phyloP scores from a whole-genome alignment of 2,113 vertebrate genomes.

The Xenopus borealis region DNA sequence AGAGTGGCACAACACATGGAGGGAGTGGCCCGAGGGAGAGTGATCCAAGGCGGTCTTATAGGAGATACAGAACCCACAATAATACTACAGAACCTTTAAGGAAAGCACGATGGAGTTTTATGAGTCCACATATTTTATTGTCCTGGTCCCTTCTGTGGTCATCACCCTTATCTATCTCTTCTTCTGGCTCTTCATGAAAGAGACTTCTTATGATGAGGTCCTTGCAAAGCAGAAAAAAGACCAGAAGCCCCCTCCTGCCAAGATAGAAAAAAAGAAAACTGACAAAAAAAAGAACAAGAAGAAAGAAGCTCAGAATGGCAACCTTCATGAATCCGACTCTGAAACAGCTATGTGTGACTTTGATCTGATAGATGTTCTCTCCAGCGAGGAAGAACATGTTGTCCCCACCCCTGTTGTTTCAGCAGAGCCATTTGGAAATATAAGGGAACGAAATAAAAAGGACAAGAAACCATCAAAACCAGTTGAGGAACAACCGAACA shows the following conservation, averaged over 20 bases:
- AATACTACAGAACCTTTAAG: constrained; percentile 47
- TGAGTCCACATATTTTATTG: constrained; percentile 90
- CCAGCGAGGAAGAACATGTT: constrained; percentile 69
- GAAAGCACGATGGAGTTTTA: constrained; percentile 89
- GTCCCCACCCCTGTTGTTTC: constrained; percentile 51
- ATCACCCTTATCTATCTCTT: constrained; percentile 93
- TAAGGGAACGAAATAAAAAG: constrained; percentile 89
- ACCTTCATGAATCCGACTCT: constrained; percentile 85
- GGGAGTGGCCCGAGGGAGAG: too few species aligned
- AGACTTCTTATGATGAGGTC: constrained; percentile 94
- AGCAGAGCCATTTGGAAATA: constrained; percentile 60
- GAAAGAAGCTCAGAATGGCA: constrained; percentile 80
- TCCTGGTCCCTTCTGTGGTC: constrained; percentile 89
- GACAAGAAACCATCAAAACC: constrained; percentile 78
- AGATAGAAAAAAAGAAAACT: constrained; percentile 87
- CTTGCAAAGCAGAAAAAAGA: constrained; percentile 90
- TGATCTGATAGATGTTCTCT: constrained; percentile 71
- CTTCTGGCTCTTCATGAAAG: constrained; percentile 99
- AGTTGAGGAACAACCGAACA: constrained; percentile 60
- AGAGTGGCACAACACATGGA: too few species aligned
- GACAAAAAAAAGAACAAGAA: constrained; percentile 97
- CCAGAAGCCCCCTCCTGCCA: constrained; percentile 76
- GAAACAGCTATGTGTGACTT: constrained; percentile 77
- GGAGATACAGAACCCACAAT: neutral
- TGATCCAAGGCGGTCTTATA: too few species aligned